Evolutionary conservation across 2,888 invertebrate species (phyloP).

Genomic region (Euplagia quadripunctaria): DNA sequence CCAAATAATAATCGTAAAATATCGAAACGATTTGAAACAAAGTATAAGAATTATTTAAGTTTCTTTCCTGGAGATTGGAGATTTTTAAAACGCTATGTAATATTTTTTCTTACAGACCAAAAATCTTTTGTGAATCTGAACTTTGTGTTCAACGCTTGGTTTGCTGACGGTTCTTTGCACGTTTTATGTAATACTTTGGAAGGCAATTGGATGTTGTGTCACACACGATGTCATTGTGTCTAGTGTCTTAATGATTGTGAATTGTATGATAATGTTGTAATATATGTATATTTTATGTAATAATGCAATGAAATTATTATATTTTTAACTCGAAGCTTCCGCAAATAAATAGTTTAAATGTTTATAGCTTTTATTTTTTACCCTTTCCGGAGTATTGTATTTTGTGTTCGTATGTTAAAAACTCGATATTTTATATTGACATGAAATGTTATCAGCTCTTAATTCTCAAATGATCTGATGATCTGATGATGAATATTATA

Average conservation of each 20-base stretch:
- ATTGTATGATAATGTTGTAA: constrained; percentile 52
- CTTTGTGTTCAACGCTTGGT: not conserved
- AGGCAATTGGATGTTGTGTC: constrained; percentile 31
- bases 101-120: too few relatives aligned
- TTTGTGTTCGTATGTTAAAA: too few relatives aligned
- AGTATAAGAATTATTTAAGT: not conserved
- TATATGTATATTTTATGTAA: constrained; percentile 64
- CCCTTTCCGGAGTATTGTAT: too few relatives aligned
- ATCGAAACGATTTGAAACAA: not conserved
- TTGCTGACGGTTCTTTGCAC: not conserved
- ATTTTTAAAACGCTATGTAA: not conserved
- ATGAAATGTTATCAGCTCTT: too few relatives aligned
- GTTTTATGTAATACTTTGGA: constrained; percentile 32
- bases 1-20: too few relatives aligned
- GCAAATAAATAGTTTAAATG: constrained; percentile 48
- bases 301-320: constrained; percentile 54
- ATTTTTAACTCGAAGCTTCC: constrained; percentile 54
- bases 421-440: too few relatives aligned
- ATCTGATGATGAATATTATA: too few relatives aligned
- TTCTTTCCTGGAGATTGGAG: not conserved
- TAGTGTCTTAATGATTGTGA: constrained; percentile 49
- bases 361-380: constrained; percentile 17
- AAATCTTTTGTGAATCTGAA: too few relatives aligned
- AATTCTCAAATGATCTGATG: too few relatives aligned
- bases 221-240: constrained; percentile 32